Base-by-base conservation (phyloP, 2,113 vertebrate species). In the Galeopterus variegatus region DNA sequence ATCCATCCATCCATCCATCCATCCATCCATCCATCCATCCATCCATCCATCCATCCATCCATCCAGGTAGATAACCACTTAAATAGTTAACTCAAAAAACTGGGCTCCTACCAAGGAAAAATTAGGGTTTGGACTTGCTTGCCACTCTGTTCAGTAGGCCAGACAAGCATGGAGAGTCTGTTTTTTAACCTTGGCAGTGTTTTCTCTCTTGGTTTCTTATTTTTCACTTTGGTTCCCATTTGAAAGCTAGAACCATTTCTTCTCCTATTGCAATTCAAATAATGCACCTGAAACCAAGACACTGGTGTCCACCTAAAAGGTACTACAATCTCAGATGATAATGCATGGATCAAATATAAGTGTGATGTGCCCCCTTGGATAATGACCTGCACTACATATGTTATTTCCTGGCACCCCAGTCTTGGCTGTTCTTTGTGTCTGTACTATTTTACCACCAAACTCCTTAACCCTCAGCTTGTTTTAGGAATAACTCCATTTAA, bases 161-260 rank as follows among this genome's bases (percentile, higher is more conserved):
- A 73, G 18, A 36, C 28, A 60, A 80, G 8, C 31, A 33, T 0
- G 1, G 48, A 48, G 2, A 95, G 6, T 2, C 31, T 88, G 2
- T 60, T 79, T 95, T 72, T 11, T 11, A 60, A 82, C 8, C 2
- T 54, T 17, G 65, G 13, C 0, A 36, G 18, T 18, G 12, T 91
- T 97, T 87, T 90, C 36, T 80, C 7, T 80, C 9, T 88, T 72
- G 54, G 33, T 60, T 83, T 96, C 72, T 90, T 77, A 31, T 17
- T 92, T 87, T 92, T 92, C 13, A 14, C 9, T 73, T 90, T 81
- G n/a, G 62, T 73, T 76, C n/a, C n/a, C 33, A 60, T 82, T 88
- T 41, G 88, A 56, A 82, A 31, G 36, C 17, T 77, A 52, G 64
- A 64, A 45, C 2, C 6, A 54, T 21, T 62, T 95, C 41, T 86